A percentile compares a stretch with the other conserved stretches of the same genome.
phyloP scores from a whole-genome alignment of 2,113 vertebrate species.

The Syrmaticus mikado region DNA sequence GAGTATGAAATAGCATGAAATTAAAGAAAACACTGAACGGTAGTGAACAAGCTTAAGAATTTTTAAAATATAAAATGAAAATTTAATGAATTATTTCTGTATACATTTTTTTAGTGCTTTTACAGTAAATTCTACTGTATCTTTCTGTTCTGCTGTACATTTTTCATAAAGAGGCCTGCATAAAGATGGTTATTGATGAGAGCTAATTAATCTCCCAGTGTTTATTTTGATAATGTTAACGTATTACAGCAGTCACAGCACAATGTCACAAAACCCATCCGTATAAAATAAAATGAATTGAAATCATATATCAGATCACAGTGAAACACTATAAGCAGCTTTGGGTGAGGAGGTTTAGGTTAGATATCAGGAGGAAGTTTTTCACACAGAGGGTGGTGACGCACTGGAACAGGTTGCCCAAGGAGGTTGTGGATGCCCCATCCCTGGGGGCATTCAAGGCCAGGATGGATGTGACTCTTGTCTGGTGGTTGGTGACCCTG shows the following conservation, averaged over 20 bases:
- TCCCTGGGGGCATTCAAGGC: too few species aligned
- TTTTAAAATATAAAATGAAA: conserved; percentile 5
- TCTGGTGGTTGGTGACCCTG: too few species aligned
- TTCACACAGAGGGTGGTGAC: too few species aligned
- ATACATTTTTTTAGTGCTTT: not conserved
- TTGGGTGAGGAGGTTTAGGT: not conserved
- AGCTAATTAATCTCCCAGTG: conserved; percentile 2
- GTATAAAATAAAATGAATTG: not conserved
- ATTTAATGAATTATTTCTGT: not conserved
- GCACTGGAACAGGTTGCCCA: too few species aligned
- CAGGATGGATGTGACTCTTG: too few species aligned
- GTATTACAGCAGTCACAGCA: not conserved
- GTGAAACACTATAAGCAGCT: not conserved
- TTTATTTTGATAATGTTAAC: conserved; percentile 10
- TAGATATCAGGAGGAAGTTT: too few species aligned
- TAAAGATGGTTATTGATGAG: conserved; percentile 8
- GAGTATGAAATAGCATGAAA: conserved; percentile 41
- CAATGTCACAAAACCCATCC: not conserved
- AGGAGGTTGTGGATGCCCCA: too few species aligned
- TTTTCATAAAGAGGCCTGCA: not conserved
- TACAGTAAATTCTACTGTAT: not conserved
- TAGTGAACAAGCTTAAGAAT: not conserved
- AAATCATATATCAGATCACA: not conserved
- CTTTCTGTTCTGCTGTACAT: not conserved
- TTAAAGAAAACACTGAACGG: conserved; percentile 25